Evolutionary conservation across 2,797 vertebrate species (phyloP).

Genomic region (Urosaurus nigricauda): DNA sequence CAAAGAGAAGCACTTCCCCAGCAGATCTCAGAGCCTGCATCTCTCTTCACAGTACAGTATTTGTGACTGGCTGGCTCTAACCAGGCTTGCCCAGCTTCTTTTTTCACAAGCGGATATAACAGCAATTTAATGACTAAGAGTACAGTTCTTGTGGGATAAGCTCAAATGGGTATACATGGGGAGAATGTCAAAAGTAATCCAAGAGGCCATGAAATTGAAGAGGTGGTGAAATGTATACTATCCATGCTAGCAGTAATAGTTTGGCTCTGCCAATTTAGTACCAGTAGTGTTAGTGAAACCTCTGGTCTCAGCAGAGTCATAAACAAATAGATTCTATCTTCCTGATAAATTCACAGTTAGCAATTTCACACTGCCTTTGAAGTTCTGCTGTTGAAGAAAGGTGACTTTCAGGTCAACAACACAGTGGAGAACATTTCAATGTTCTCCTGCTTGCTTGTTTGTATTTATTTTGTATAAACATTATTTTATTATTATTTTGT

Average conservation of each 20-base stretch:
- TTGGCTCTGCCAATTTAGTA: background rate
- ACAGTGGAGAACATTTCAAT: background rate
- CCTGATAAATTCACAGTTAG: background rate
- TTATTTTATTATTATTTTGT: no score
- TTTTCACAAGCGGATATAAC: background rate
- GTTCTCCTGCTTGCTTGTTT: background rate
- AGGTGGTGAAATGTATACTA: background rate
- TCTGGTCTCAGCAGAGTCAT: background rate
- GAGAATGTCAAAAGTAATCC: no score
- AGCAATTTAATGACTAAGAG: background rate
- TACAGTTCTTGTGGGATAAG: background rate
- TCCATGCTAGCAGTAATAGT: background rate
- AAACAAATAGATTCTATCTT: background rate
- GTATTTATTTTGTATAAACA: background rate
- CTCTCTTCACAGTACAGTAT: no score
- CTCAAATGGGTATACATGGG: background rate
- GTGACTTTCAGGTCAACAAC: background rate
- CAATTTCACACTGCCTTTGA: slow-evolving; percentile 7
- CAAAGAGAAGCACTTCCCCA: no score
- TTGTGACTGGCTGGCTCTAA: no score
- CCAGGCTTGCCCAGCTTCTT: no score
- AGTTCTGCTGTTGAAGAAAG: background rate
- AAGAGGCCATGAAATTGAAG: background rate
- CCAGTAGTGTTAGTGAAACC: background rate
- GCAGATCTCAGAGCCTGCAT: no score